phyloP scores from a whole-genome alignment of 2,888 invertebrate species.

The Drosophila kambysellisi region DNA sequence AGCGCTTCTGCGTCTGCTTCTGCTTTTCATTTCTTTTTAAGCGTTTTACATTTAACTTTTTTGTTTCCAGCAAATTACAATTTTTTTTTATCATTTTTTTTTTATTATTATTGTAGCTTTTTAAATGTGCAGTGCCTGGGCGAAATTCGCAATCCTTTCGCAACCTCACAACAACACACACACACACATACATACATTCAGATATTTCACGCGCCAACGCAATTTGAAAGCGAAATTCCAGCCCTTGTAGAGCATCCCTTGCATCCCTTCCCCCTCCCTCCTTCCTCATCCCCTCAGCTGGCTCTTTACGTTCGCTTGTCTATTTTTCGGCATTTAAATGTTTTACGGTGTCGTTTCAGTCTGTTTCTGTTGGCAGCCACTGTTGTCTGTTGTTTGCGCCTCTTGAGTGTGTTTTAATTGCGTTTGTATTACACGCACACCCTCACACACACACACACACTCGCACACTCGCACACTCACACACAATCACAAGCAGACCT shows the following conservation, averaged over 20 bases:
- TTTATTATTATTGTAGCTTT: conserved; percentile 29
- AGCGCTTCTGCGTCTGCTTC: neutral
- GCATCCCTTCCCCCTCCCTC: neutral
- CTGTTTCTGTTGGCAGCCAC: conserved; percentile 33
- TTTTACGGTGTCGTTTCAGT: conserved; percentile 75
- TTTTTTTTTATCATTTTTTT: neutral
- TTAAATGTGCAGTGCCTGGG: conserved; percentile 63
- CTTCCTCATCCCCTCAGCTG: too few relatives aligned
- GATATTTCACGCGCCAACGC: conserved; percentile 76
- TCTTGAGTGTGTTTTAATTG: conserved; percentile 80
- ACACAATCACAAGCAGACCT: conserved; percentile 18
- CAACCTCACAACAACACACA: conserved; percentile 10
- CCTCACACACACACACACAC: conserved; percentile 33
- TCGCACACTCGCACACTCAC: conserved; percentile 2
- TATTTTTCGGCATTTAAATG: conserved; percentile 79
- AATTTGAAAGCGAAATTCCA: conserved; percentile 79
- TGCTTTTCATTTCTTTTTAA: conserved; percentile 4
- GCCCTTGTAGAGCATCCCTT: conserved; percentile 11
- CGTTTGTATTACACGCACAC: conserved; percentile 78
- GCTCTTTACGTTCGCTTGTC: conserved; percentile 56
- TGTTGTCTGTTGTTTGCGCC: conserved; percentile 75
- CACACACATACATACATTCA: conserved; percentile 8
- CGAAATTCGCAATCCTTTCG: conserved; percentile 72
- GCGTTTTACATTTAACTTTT: conserved; percentile 15
- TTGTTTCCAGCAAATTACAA: conserved; percentile 55